phyloP scores from a whole-genome alignment of 2,888 invertebrate species.

The Mamestra brassicae region DNA sequence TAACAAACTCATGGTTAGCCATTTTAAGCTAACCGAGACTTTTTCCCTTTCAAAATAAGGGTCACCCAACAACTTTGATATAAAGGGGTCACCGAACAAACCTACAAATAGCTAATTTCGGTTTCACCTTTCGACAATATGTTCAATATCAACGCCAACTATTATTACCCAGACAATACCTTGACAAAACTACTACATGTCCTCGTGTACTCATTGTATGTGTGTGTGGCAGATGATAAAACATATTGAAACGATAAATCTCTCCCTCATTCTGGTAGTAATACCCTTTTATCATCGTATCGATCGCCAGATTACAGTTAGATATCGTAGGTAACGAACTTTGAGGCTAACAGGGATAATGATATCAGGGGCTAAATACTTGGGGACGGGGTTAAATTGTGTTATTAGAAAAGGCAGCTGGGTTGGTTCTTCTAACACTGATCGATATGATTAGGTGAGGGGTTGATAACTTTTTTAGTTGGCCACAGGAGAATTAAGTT shows the following conservation, averaged over 20 bases:
- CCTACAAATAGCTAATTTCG: neutral
- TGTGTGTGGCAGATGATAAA: slow-evolving; percentile 66
- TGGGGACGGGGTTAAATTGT: slow-evolving; percentile 33
- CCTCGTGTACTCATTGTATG: too few relatives aligned
- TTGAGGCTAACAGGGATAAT: slow-evolving; percentile 39
- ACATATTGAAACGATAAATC: slow-evolving; percentile 66
- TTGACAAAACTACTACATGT: slow-evolving; percentile 48
- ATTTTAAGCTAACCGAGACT: too few relatives aligned
- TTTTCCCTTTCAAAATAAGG: neutral
- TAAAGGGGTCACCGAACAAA: slow-evolving; percentile 4
- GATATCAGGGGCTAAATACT: slow-evolving; percentile 39
- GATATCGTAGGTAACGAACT: slow-evolving; percentile 55
- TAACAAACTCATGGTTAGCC: too few relatives aligned
- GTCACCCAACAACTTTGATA: neutral
- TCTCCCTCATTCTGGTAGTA: slow-evolving; percentile 63
- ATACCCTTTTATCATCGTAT: slow-evolving; percentile 57
- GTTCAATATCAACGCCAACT: neutral
- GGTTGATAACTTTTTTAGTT: neutral
- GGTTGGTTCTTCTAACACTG: slow-evolving; percentile 2
- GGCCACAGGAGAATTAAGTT: too few relatives aligned
- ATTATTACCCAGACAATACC: slow-evolving; percentile 24
- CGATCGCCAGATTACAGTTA: slow-evolving; percentile 67
- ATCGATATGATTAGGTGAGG: neutral
- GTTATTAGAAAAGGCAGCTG: slow-evolving; percentile 39
- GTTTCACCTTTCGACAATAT: slow-evolving; percentile 27